phyloP scores from a whole-genome alignment of 1,140 invertebrate species.

The Bombyx mandarina region DNA sequence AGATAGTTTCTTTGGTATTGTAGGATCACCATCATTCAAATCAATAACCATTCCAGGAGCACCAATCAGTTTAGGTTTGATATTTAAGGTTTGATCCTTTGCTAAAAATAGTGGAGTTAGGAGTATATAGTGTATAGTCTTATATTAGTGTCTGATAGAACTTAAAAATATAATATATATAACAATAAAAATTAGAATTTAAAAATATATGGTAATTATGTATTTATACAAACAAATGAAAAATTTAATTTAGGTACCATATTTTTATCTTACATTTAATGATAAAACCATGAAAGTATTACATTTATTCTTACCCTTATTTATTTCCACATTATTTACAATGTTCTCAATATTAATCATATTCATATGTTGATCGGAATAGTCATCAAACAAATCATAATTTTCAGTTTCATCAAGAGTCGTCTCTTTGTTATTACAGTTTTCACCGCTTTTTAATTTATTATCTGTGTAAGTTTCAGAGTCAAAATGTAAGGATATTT shows the following conservation, averaged over 20 bases:
- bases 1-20: slow-evolving; percentile 44
- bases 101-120: slow-evolving; percentile 16
- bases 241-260: too few species aligned
- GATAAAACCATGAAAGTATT: not conserved
- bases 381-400: slow-evolving; percentile 22
- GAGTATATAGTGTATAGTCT: not conserved
- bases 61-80: slow-evolving; percentile 72
- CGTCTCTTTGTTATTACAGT: slow-evolving; percentile 8
- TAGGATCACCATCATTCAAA: slow-evolving; percentile 50
- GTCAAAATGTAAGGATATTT: slow-evolving; percentile 40
- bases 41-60: slow-evolving; percentile 74
- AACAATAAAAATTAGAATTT: too few species aligned
- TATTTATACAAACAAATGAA: not conserved
- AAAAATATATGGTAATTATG: too few species aligned
- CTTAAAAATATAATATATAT: too few species aligned
- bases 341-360: slow-evolving; percentile 49
- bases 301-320: slow-evolving; percentile 24
- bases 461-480: slow-evolving; percentile 28
- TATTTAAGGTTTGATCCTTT: slow-evolving; percentile 19
- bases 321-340: slow-evolving; percentile 40
- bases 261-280: not conserved
- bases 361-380: slow-evolving; percentile 44
- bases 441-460: slow-evolving; percentile 9
- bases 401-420: slow-evolving; percentile 11
- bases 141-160: too few species aligned